Conservation (phyloP, 92 coral and sea anemone species). For the Ricordea florida region DNA sequence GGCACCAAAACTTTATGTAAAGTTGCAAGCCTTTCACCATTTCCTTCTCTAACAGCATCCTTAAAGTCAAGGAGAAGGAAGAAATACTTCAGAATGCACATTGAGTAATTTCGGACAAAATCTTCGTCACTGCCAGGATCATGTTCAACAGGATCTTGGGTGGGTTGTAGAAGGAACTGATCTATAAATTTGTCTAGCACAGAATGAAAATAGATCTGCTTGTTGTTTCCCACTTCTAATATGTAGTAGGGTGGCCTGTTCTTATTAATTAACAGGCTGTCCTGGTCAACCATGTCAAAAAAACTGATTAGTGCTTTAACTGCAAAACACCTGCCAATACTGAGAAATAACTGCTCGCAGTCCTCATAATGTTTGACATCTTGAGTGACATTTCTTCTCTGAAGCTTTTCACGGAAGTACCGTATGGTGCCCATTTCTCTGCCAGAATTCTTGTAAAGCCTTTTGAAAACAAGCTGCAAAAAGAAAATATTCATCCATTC, state of each 20-base stretch:
- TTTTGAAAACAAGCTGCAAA: constrained; percentile 10
- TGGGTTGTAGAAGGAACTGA: too few relatives aligned
- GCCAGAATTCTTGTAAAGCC: too few relatives aligned
- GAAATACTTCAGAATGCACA: constrained; percentile 15
- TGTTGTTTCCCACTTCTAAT: not conserved
- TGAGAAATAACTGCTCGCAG: constrained; percentile 44
- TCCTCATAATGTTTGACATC: too few relatives aligned
- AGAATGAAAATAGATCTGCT: not conserved
- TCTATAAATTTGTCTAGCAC: too few relatives aligned
- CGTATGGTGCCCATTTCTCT: constrained; percentile 11
- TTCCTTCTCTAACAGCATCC: too few relatives aligned
- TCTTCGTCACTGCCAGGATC: not conserved
- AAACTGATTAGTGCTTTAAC: constrained; percentile 36
- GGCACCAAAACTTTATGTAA: too few relatives aligned
- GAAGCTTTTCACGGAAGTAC: constrained; percentile 3
- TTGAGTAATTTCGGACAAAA: constrained; percentile 1
- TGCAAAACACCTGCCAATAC: constrained; percentile 23
- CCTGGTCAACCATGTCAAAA: not conserved
- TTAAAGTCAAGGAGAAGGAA: constrained; percentile 4
- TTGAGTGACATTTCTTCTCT: constrained; percentile 11
- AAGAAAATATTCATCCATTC: too few relatives aligned
- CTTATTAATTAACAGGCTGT: not conserved
- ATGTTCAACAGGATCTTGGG: not conserved
- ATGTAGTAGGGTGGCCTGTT: constrained; percentile 24
- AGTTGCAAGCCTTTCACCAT: too few relatives aligned